Base-by-base conservation (phyloP, 2,888 invertebrate species). In the Dascillus cervinus region DNA sequence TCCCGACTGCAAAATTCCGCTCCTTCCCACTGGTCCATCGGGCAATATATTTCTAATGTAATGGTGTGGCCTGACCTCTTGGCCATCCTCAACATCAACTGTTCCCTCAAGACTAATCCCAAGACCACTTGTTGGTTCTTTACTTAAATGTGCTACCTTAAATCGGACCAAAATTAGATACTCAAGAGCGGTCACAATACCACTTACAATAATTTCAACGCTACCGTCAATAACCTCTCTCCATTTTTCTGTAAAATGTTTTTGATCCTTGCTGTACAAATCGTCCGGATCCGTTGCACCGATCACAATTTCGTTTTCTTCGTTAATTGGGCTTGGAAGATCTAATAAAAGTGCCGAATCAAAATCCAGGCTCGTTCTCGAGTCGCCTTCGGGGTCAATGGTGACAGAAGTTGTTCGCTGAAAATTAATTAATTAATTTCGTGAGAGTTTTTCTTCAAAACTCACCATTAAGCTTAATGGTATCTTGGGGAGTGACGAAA, bases 81-180 rank as follows among this genome's bases (percentile, higher is more conserved):
- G 79, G 1, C 90, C 89, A 46, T 87, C 86, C 38, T 82, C 87
- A 11, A 94, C 90, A 39, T 95, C 87, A 3, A 91, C 92, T 0
- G 94, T 94, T 6, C 95, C 92, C 60, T 92, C 91, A 30, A 92
- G 66, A 22, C 89, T 91, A 43, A 95, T 89, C 1, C 94, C 92
- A 14, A 95, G 70, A 2, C 92, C 92, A 26, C 82, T 83, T 53
- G 83, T 82, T 24, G 74, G 74, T 46, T 83, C 86, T 61, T 90
- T 91, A 48, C 79, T 78, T 64, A 91, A 69, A 55, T 85, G 84
- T 5, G 89, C 87, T 29, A 89, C 84, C 87, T 89, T 58, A 3
- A 58, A 56, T 34, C 10, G 13, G 9, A 37, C 5, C 12, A 37
- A 29, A 17, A 17, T 17, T 17, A 17, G 23, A 9, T 9, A 11